Evolutionary conservation across 2,113 vertebrate genomes (phyloP), one percentile per base, ranked within the genome.

Genomic region (Chionis minor): DNA sequence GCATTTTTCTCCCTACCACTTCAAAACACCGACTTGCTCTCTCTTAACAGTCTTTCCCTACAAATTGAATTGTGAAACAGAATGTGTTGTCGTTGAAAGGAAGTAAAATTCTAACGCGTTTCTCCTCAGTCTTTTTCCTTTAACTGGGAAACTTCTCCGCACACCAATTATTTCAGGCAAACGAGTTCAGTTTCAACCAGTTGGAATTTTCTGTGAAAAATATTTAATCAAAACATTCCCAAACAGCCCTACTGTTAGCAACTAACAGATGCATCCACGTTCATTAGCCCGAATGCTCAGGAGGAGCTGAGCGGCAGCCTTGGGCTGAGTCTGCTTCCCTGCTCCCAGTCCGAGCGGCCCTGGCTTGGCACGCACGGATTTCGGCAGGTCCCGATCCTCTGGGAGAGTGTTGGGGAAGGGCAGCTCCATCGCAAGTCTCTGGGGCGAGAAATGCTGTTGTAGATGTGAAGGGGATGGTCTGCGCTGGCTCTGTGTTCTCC

Each of bases 151-250:
- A 56, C 45, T 78, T 69, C 28, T 32, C 83, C 55, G 38, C 38
- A 5, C 45, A 9, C 55, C 28, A 6, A 42, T 66, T 42, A 56
- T 27, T 35, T 40, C 55, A n/a, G 32, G 56, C 66, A 38, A 63
- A 66, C 0, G 20, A 47, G 35, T 55, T 71, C 42, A 2, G 9
- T 23, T 42, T 71, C 55, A 23, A 70, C 32, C 40, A 61, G 67
- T 32, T 75, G 84, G 81, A 38, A 52, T 80, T 91, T 85, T 61
- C 40, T 8, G 7, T 6, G 40, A 74, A 65, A 88, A 94, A 91
- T 83, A 86, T 96, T 93, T 9, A 79, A 88, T 71, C 61, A 63
- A 86, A 88, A 86, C 88, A 88, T 24, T 86, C 84, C 71, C 87
- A 88, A 91, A 49, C 61, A 88, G 83, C 84, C 66, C 66, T n/a